Base-by-base conservation (phyloP, 2,888 invertebrate genomes). In the Coelinius sp. region DNA sequence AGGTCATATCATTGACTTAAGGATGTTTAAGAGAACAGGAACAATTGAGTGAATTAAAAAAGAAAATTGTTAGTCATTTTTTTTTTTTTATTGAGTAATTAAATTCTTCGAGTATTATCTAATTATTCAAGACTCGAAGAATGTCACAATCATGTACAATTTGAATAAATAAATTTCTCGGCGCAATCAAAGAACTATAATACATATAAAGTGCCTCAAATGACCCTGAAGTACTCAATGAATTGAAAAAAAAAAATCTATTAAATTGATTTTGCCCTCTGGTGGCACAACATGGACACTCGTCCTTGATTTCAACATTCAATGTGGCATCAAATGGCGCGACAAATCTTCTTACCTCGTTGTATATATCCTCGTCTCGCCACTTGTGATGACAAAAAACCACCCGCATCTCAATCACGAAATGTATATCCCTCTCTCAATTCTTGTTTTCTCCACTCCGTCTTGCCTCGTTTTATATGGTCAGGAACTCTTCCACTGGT, bases 321-420 rank as follows among this genome's bases (percentile, higher is more conserved):
- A 68, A 62, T 68, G 53, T 53, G 53, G 56, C 71, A 22, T 71
- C 66, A 44, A 49, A 65, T 66, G 71, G 66, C 66, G 66, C 71
- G 71, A 71, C 71, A 70, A 70, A 70, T 70, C 65, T 66, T 56
- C 65, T 41, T 41, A 14, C 52, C 20, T 56, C 24, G 17, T 8
- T 31, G n/a, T 22, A 52, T 22, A 66, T 44, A 66, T 66, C 46
- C 64, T n/a, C 41, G 66, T 65, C 70, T 64, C 59, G 71, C 66
- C 35, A 66, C 56, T 71, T 62, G 66, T 38, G 25, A n/a, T 14
- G 46, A 35, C 66, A 71, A 71, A 71, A 71, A 53, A 53, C 35
- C 35, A 4, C 44, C 59, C 59, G 71, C 71, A 71, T 71, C 71
- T 71, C 66, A 71, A 71, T 71, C 71, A 71, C 71, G 66, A 62